Percentiles rank a stretch among this genome's conserved stretches.
Evolutionary conservation across 2,888 invertebrate species (phyloP).

Genomic region (Volucella zonaria): DNA sequence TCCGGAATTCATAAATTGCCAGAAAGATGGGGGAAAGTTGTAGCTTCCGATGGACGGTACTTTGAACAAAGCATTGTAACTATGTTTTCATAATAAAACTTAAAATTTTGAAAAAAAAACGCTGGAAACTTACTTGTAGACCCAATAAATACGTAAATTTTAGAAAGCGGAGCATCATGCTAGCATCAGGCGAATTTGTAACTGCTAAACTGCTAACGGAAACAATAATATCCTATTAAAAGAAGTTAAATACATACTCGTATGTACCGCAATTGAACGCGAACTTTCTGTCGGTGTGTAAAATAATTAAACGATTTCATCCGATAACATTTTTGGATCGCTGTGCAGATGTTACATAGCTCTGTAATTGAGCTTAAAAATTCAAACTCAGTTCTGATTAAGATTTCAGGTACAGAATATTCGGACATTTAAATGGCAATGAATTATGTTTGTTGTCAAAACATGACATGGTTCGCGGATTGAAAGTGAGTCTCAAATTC

Average conservation of each 20-base stretch:
- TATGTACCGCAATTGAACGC: slow-evolving; percentile 27
- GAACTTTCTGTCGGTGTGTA: slow-evolving; percentile 36
- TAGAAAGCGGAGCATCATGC: slow-evolving; percentile 50
- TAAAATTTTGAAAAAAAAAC: no score
- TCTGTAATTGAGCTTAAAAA: neutral
- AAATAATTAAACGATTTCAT: slow-evolving; percentile 34
- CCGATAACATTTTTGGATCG: slow-evolving; percentile 3
- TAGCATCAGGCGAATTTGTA: slow-evolving; percentile 48
- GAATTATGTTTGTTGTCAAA: slow-evolving; percentile 50
- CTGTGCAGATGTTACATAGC: neutral
- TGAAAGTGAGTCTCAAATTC: neutral
- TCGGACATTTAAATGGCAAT: slow-evolving; percentile 49
- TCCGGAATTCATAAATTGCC: no score
- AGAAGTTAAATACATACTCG: neutral
- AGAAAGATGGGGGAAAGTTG: no score
- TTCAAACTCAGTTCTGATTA: neutral
- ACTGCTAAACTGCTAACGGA: slow-evolving; percentile 15
- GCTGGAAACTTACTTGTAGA: no score
- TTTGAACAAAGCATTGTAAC: no score
- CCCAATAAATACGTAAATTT: slow-evolving; percentile 35
- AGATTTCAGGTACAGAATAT: slow-evolving; percentile 53
- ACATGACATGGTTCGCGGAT: slow-evolving; percentile 37
- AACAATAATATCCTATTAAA: slow-evolving; percentile 22
- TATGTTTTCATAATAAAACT: no score
- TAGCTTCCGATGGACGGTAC: no score